Base-by-base conservation (phyloP, 92 coral and sea anemone genomes). In the Epizoanthus scotinus region DNA sequence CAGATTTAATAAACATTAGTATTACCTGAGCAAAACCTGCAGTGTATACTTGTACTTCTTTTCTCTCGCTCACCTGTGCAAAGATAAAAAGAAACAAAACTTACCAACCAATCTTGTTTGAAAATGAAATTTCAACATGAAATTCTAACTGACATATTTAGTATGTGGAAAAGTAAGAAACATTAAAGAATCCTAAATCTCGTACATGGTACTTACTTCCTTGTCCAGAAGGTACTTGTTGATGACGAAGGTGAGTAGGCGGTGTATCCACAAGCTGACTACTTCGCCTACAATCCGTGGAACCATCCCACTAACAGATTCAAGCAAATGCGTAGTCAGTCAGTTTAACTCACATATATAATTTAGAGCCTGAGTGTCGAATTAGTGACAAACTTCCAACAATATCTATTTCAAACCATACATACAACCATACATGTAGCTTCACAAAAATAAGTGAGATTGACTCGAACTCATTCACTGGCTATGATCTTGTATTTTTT, bases 281-380 rank as follows among this genome's bases (percentile, higher is more conserved):
- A 93, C 79, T 38, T 95, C 99, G 1, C 95, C 98, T 40, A 91
- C 83, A 25, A 95, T 57, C 50, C 91, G 92, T 15, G 99, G 99
- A 38, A 82, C 84, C 24, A 95, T 40, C 53, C 99, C 99, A 89
- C 99, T 95, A 44, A 15, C 47, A 71, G 21, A 8, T 15, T 61
- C 26, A n/a, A 40, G 67, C 8, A 49, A 38, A 38, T 38, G 17
- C 5, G 17, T 29, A 31, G 67, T 22, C 53, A 21, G 19, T 69
- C 27, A 62, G 67, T 62, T 62, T 26, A 19, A 61, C 29, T 61
- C 17, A 24, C 66, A 25, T 7, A 61, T 36, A 8, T 29, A 12
- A 34, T 34, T 34, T 0, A 5, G 40, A 7, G 18, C 9, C 14
- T 9, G 14, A 47, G 52, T 47, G 52, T 47, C 12, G 13, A 2